Conservation (phyloP, 2,797 vertebrate species). For the Syngnathus acus region DNA sequence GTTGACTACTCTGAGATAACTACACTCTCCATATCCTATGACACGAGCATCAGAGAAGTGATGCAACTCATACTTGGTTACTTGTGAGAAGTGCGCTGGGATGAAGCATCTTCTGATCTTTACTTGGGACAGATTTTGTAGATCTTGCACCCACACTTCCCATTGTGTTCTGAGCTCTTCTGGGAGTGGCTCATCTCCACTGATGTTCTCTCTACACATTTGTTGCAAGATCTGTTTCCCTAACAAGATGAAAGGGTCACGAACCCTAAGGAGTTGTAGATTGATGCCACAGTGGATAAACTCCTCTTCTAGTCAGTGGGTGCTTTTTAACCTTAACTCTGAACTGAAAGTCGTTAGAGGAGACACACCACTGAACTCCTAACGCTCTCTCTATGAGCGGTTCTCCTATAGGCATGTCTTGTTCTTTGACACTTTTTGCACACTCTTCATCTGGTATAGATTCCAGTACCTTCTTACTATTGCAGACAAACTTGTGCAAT, state of each 20-base stretch:
- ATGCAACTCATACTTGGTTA: background rate
- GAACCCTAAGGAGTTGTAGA: constrained; percentile 2
- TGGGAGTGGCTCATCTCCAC: constrained; percentile 5
- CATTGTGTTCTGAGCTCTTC: background rate
- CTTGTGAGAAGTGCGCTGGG: background rate
- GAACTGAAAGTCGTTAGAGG: constrained; percentile 4
- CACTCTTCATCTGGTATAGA: constrained; percentile 1
- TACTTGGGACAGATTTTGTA: background rate
- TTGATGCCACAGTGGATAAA: background rate
- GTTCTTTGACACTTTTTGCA: background rate
- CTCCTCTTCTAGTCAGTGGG: background rate
- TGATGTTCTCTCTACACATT: background rate
- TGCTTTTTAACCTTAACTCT: background rate
- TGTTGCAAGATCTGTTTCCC: constrained; percentile 11
- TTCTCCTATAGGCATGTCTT: background rate
- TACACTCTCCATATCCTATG: constrained; percentile 6
- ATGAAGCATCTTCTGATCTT: background rate
- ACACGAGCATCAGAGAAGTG: constrained; percentile 15
- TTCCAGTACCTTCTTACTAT: background rate
- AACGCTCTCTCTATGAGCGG: constrained; percentile 1
- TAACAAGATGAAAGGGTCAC: background rate
- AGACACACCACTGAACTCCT: constrained; percentile 14
- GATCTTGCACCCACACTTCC: constrained; percentile 5
- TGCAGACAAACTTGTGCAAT: constrained; percentile 12
- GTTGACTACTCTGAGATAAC: constrained; percentile 4